Percentiles rank a stretch among this genome's conserved stretches.
Conservation (phyloP, 2,113 vertebrate species). For the Dunckerocampus dactyliophorus region DNA sequence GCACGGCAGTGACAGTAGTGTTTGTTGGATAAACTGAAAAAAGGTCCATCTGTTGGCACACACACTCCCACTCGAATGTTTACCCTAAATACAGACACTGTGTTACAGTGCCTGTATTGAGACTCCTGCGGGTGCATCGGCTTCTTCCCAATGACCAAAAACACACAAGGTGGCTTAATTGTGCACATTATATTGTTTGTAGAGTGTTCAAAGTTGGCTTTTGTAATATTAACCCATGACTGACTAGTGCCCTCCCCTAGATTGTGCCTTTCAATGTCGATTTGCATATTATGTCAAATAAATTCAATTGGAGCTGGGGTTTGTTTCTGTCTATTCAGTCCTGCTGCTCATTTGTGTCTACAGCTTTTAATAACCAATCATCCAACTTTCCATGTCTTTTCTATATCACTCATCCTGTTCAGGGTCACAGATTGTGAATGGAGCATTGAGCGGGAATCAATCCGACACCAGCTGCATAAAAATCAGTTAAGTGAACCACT, state of each 20-base stretch:
- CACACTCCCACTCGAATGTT: slow-evolving; percentile 10
- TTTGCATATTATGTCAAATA: no score
- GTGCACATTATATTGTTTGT: background rate
- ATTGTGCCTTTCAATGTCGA: no score
- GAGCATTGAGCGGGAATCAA: background rate
- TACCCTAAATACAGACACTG: slow-evolving; percentile 11
- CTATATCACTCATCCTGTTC: background rate
- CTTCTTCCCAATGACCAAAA: background rate
- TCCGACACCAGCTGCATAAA: background rate
- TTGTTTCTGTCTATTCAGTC: no score
- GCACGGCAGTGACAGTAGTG: slow-evolving; percentile 3
- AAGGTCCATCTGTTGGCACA: slow-evolving; percentile 14
- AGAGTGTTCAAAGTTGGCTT: background rate
- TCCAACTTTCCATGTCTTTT: background rate
- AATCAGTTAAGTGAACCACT: background rate
- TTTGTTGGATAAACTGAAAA: slow-evolving; percentile 11
- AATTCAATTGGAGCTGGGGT: background rate
- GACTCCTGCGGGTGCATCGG: background rate
- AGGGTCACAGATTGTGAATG: background rate
- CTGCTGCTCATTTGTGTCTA: background rate
- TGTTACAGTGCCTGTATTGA: background rate
- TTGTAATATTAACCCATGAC: background rate
- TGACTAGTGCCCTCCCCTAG: background rate
- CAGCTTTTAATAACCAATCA: background rate
- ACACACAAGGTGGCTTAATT: background rate